phyloP scores from a whole-genome alignment of 2,113 vertebrate species.

The Syrrhaptes paradoxus region DNA sequence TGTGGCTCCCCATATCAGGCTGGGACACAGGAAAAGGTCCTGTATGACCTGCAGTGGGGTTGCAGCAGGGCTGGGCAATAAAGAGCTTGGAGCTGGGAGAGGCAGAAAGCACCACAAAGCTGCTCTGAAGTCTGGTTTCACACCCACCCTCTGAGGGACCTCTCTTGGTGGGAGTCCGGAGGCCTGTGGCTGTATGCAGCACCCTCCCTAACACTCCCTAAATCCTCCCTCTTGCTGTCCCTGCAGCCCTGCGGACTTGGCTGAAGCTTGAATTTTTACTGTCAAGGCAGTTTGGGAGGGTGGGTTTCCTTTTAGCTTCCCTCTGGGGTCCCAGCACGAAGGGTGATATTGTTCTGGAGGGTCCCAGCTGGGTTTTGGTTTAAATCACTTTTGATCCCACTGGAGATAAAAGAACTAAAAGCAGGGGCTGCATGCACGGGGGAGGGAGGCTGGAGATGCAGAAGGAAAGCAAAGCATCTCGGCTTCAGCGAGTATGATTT shows the following conservation, averaged over 20 bases:
- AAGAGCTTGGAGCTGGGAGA: background rate
- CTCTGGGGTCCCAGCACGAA: accelerated
- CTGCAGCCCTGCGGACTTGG: background rate
- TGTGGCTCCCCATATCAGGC: background rate
- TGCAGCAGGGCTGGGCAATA: background rate
- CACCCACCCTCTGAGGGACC: background rate
- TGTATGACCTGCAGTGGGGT: background rate
- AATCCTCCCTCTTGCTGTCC: background rate
- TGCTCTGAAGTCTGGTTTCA: background rate
- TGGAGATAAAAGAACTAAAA: background rate
- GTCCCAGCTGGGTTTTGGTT: background rate
- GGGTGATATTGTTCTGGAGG: background rate
- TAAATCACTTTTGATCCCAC: accelerated
- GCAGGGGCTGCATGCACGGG: accelerated
- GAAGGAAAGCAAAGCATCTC: background rate
- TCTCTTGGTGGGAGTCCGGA: background rate
- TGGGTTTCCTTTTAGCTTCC: background rate
- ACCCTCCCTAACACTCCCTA: background rate
- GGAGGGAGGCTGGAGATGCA: background rate
- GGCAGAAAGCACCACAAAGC: background rate
- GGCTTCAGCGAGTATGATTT: background rate
- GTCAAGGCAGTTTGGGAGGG: accelerated
- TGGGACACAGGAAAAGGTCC: background rate
- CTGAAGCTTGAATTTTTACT: background rate
- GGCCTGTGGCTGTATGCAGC: background rate